phyloP scores from a whole-genome alignment of 2,888 invertebrate species.

The Chloroclysta siterata region DNA sequence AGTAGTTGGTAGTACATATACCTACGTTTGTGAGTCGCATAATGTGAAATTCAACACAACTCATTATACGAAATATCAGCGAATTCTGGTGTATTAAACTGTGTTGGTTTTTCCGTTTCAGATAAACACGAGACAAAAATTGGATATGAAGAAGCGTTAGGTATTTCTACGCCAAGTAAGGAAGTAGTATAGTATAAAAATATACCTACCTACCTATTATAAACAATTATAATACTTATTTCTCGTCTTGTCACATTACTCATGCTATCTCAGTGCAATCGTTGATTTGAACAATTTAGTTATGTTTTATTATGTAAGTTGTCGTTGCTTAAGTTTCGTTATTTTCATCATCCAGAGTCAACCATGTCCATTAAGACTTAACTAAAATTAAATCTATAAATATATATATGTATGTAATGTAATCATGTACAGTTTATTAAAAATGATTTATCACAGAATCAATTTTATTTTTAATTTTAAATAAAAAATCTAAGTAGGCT shows the following conservation, averaged over 20 bases:
- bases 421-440: constrained; percentile 81
- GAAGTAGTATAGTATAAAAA: constrained; percentile 86
- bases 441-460: constrained; percentile 60
- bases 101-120: constrained; percentile 50
- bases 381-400: constrained; percentile 48
- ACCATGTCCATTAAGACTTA: constrained; percentile 74
- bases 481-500: neutral
- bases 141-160: constrained; percentile 95
- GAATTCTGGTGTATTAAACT: no score
- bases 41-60: no score
- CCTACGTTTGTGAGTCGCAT: no score
- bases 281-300: constrained; percentile 75
- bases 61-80: no score
- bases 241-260: constrained; percentile 58
- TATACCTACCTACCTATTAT: constrained; percentile 41
- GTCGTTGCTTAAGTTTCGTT: constrained; percentile 54
- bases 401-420: constrained; percentile 38
- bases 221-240: constrained; percentile 32
- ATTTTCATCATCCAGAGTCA: constrained; percentile 67
- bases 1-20: no score
- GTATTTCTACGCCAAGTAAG: constrained; percentile 96
- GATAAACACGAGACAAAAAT: constrained; percentile 86
- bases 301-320: constrained; percentile 57
- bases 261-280: constrained; percentile 78
- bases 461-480: constrained; percentile 35